phyloP scores from a whole-genome alignment of 2,113 vertebrate species.

The Neomonachus schauinslandi region DNA sequence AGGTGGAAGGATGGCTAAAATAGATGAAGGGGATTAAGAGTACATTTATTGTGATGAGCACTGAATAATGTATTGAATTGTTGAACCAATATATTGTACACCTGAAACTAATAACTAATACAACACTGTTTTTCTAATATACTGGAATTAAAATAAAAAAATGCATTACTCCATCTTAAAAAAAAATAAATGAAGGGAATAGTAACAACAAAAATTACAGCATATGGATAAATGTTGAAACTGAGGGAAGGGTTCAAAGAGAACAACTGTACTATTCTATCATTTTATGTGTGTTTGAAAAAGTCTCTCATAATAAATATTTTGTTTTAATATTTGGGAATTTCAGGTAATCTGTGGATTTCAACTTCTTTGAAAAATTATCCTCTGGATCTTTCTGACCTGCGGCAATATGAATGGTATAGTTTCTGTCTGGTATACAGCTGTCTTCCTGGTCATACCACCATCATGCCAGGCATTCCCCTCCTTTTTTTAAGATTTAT shows the following conservation, averaged over 20 bases:
- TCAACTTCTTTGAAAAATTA: neutral
- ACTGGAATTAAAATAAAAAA: neutral
- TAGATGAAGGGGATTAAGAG: neutral
- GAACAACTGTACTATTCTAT: neutral
- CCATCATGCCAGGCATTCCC: rapidly evolving
- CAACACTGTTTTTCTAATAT: neutral
- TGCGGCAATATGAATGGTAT: rapidly evolving
- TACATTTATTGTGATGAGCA: neutral
- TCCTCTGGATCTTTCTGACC: neutral
- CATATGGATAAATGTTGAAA: neutral
- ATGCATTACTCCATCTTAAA: neutral
- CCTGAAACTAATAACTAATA: neutral
- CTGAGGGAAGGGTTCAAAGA: neutral
- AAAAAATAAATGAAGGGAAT: neutral
- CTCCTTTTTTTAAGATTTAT: neutral
- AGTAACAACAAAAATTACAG: neutral
- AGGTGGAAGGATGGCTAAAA: neutral
- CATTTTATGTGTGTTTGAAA: neutral
- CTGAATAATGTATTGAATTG: neutral
- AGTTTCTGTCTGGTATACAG: rapidly evolving
- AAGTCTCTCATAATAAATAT: neutral
- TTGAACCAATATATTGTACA: neutral
- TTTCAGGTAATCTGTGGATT: neutral
- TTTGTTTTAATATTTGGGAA: neutral
- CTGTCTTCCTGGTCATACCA: no score